Evolutionary conservation across 2,888 invertebrate genomes (phyloP).

Genomic region (Oscheius sp.): DNA sequence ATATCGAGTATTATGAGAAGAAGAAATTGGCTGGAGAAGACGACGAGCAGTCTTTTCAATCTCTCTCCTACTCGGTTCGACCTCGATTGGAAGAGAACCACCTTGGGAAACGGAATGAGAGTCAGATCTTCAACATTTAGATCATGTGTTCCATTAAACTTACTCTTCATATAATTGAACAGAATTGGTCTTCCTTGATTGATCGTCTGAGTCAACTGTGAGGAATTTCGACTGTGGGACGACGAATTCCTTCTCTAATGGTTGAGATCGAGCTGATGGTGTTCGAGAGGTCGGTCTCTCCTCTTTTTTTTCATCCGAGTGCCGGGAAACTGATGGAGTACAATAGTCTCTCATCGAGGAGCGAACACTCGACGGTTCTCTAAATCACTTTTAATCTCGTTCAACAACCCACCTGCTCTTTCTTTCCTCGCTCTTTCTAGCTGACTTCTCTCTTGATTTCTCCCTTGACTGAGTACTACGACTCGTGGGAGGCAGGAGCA

Average conservation of each 20-base stretch:
- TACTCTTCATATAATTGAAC: slow-evolving; percentile 10
- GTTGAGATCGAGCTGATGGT: neutral
- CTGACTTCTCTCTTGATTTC: slow-evolving; percentile 34
- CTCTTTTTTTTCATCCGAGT: neutral
- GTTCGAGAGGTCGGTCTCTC: neutral
- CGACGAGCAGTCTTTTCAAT: slow-evolving; percentile 41
- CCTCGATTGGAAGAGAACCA: slow-evolving; percentile 10
- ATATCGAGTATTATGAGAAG: slow-evolving; percentile 44
- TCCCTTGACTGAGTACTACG: slow-evolving; percentile 40
- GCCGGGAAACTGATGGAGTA: slow-evolving; percentile 11
- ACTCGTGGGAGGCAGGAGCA: slow-evolving; percentile 38
- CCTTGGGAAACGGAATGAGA: slow-evolving; percentile 26
- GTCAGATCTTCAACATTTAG: slow-evolving; percentile 13
- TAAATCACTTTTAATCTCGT: neutral
- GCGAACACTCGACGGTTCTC: slow-evolving; percentile 10
- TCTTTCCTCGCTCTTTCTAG: slow-evolving; percentile 36
- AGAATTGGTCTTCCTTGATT: slow-evolving; percentile 7
- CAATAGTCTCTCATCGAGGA: slow-evolving; percentile 7
- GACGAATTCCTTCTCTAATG: slow-evolving; percentile 18
- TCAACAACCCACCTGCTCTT: neutral
- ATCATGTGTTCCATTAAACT: neutral
- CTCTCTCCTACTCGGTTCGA: slow-evolving; percentile 25
- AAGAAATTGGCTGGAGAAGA: slow-evolving; percentile 46
- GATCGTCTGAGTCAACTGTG: slow-evolving; percentile 12
- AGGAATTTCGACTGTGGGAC: slow-evolving; percentile 8